phyloP scores from a whole-genome alignment of 1,140 invertebrate genomes.

The Epicauta chinensis region DNA sequence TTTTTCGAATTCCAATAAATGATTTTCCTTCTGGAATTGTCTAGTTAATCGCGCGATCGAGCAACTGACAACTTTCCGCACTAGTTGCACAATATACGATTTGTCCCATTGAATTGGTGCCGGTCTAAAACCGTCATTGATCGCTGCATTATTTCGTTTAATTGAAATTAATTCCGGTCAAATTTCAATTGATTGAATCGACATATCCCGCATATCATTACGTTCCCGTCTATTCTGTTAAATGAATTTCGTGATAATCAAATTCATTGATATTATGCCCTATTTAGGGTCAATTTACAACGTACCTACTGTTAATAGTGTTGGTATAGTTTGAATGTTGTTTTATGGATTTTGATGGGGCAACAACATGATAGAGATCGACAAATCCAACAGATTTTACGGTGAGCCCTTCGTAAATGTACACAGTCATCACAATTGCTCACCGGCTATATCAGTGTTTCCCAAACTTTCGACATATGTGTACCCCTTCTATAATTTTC shows the following conservation, averaged over 20 bases:
- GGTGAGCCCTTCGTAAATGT: slow-evolving; percentile 71
- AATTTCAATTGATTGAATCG: slow-evolving; percentile 76
- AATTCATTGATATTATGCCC: slow-evolving; percentile 71
- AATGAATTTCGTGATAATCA: slow-evolving; percentile 59
- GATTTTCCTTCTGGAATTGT: too few relatives aligned
- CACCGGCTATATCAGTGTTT: too few relatives aligned
- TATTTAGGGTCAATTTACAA: slow-evolving; percentile 73
- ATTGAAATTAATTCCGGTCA: slow-evolving; percentile 60
- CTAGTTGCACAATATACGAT: too few relatives aligned
- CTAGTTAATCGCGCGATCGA: too few relatives aligned
- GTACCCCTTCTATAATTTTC: too few relatives aligned
- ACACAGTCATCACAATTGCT: slow-evolving; percentile 91
- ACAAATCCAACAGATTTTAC: slow-evolving; percentile 77
- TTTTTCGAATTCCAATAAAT: too few relatives aligned
- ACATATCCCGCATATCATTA: too few relatives aligned
- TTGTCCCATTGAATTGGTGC: slow-evolving; percentile 85
- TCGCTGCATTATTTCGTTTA: slow-evolving; percentile 73
- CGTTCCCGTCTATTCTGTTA: slow-evolving; percentile 76
- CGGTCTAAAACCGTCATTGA: slow-evolving; percentile 85
- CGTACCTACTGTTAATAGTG: slow-evolving; percentile 47
- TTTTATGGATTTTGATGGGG: slow-evolving; percentile 90
- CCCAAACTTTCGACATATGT: too few relatives aligned
- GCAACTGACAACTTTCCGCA: too few relatives aligned
- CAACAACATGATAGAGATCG: slow-evolving; percentile 86
- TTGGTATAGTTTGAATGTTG: slow-evolving; percentile 65